Conservation (phyloP, 2,113 vertebrate species). For the Fulica atra region DNA sequence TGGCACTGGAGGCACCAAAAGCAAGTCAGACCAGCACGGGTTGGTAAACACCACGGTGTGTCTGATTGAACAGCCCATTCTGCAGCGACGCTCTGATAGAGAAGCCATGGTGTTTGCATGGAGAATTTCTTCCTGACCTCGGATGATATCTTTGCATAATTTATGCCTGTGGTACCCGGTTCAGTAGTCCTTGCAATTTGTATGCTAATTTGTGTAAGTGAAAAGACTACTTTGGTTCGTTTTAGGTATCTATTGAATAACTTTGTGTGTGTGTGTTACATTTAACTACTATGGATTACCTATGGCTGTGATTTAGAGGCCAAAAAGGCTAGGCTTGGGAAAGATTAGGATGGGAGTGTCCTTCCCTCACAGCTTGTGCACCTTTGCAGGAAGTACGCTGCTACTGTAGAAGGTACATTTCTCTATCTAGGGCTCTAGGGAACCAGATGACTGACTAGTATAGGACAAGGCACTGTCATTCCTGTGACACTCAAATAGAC, state of each 20-base stretch:
- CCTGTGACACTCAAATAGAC: background rate
- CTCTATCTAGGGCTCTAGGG: background rate
- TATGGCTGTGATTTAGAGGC: background rate
- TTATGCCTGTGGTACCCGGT: background rate
- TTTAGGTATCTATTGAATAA: background rate
- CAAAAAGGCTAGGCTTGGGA: background rate
- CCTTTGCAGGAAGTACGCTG: background rate
- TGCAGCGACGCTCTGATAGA: background rate
- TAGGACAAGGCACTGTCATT: background rate
- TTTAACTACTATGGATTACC: background rate
- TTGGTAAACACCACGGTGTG: background rate
- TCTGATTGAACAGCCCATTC: background rate
- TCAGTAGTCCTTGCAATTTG: slow-evolving; percentile 24
- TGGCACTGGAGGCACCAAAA: background rate
- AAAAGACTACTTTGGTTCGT: slow-evolving; percentile 27
- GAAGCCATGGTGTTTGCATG: background rate
- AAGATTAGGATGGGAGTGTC: background rate
- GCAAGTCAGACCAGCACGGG: background rate
- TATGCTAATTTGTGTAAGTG: slow-evolving; percentile 9
- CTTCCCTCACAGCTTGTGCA: background rate
- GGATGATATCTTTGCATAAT: slow-evolving; percentile 17
- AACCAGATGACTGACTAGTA: background rate
- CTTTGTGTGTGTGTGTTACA: background rate
- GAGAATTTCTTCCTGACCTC: slow-evolving; percentile 19
- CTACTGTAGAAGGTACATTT: background rate